Evolutionary conservation across 2,888 invertebrate species (phyloP).

Genomic region (Drosophila affinis): DNA sequence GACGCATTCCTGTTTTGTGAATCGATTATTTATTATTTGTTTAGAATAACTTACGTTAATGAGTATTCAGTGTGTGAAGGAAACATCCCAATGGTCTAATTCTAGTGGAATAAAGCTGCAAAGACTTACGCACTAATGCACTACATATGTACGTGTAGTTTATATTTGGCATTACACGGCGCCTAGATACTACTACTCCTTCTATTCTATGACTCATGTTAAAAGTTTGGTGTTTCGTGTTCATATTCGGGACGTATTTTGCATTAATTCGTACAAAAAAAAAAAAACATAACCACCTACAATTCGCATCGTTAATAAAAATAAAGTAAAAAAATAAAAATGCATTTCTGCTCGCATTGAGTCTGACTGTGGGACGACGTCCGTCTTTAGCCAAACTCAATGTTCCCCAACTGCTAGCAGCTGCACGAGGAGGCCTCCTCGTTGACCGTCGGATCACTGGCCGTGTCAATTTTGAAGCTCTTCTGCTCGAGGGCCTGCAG

Average conservation of each 20-base stretch:
- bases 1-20: constrained; percentile 31
- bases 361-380: constrained; percentile 21
- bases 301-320: constrained; percentile 51
- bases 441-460: constrained; percentile 84
- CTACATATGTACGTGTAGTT: constrained; percentile 30
- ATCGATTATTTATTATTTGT: constrained; percentile 48
- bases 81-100: background rate
- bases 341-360: constrained; percentile 62
- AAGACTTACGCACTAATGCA: constrained; percentile 33
- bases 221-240: constrained; percentile 18
- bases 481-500: constrained; percentile 91
- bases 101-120: constrained; percentile 26
- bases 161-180: constrained; percentile 30
- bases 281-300: constrained; percentile 59
- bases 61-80: constrained; percentile 28
- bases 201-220: constrained; percentile 32
- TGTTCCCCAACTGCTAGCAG: constrained; percentile 83
- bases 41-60: constrained; percentile 36
- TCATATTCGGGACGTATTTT: constrained; percentile 59
- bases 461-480: constrained; percentile 89
- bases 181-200: constrained; percentile 27
- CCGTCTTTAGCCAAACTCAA: constrained; percentile 76
- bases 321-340: constrained; percentile 29
- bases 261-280: constrained; percentile 61
- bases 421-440: constrained; percentile 81